Base-by-base conservation (phyloP, 2,888 invertebrate genomes). In the Boloria euphrosyne region DNA sequence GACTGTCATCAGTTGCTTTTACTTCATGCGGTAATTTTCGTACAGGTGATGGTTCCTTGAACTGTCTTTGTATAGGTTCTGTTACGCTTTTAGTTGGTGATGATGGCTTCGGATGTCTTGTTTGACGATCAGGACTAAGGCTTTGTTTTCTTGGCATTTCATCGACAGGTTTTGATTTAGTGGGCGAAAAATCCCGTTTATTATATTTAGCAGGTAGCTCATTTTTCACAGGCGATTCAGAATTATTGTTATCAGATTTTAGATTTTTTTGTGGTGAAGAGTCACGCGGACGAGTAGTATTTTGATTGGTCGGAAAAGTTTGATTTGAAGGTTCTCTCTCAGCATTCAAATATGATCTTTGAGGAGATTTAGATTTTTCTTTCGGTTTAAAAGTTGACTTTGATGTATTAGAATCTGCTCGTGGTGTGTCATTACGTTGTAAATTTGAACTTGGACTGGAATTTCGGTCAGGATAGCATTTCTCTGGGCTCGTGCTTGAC, bases 401-500 rank as follows among this genome's bases (percentile, higher is more conserved):
- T 62, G 72, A 71, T 16, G 74, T 75, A 22, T 75, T 75, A 17
- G 66, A 67, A 44, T 73, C 55, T 13, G 66, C 68, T 44, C 69
- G 16, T 47, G 71, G 67, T 60, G 44, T 68, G 47, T 61, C 47
- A 17, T 69, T 57, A 4, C 66, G 60, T 59, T 76, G 78, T 62
- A 75, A 75, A 7, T 80, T 78, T 13, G 87, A 85, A 69, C 83
- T 89, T 14, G 67, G 65, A 70, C 76, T 81, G 2, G 78, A 71
- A 65, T 74, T 78, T 3, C 74, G 67, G 38, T 72, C 66, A 18
- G 75, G 75, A 46, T 78, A 77, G 1, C 67, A 75, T 75, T 87
- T 89, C 13, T 89, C 89, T 2, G 89, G 88, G 67, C 88, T 90
- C 13, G 71, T 68, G 66, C 84, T 87, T 0, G 80, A 71, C 71